These are phyloP conservation scores for Drosophila navojoa DNA, from an alignment of 1,140 invertebrate species.

Conservation along the genomic window DNA sequence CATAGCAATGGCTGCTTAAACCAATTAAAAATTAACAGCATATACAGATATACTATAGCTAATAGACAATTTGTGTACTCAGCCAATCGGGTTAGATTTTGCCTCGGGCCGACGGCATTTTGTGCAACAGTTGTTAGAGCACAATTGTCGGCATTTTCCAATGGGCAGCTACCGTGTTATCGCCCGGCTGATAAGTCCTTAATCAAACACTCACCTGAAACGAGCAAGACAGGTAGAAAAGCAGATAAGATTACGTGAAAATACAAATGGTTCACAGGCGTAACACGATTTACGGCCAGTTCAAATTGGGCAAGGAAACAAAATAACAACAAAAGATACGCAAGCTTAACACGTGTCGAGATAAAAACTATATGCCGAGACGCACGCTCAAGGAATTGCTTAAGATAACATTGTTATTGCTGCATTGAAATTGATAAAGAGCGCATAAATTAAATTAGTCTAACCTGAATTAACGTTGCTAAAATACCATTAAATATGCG, in stretches of 20 bases:
- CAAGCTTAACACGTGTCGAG: constrained; percentile 8
- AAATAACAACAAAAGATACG: constrained; percentile 3
- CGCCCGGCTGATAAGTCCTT: constrained; percentile 53
- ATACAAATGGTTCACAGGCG: constrained; percentile 29
- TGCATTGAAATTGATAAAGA: constrained; percentile 14
- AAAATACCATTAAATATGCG: too few relatives aligned
- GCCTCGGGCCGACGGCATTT: constrained; percentile 56
- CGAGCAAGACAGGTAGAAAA: constrained; percentile 38
- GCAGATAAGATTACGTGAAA: constrained; percentile 61
- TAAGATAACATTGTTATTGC: constrained; percentile 7
- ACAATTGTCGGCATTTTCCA: constrained; percentile 11
- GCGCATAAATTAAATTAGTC: neutral
- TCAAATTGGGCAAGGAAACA: constrained; percentile 9
- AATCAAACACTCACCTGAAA: constrained; percentile 70
- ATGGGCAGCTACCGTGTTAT: constrained; percentile 36
- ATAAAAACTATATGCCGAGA: constrained; percentile 3
- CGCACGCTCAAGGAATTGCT: neutral
- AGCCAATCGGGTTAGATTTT: constrained; percentile 71
- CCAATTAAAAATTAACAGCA: constrained; percentile 76
- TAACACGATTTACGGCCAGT: constrained; percentile 37
- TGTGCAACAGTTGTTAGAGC: constrained; percentile 23
- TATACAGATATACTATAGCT: constrained; percentile 63
- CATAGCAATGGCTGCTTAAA: constrained; percentile 69
- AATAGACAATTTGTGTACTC: constrained; percentile 76
- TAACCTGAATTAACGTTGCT: too few relatives aligned